Percentiles rank a stretch among this genome's conserved stretches.
Evolutionary conservation across 2,797 vertebrate species (phyloP).

Genomic region (Sparidentex hasta): DNA sequence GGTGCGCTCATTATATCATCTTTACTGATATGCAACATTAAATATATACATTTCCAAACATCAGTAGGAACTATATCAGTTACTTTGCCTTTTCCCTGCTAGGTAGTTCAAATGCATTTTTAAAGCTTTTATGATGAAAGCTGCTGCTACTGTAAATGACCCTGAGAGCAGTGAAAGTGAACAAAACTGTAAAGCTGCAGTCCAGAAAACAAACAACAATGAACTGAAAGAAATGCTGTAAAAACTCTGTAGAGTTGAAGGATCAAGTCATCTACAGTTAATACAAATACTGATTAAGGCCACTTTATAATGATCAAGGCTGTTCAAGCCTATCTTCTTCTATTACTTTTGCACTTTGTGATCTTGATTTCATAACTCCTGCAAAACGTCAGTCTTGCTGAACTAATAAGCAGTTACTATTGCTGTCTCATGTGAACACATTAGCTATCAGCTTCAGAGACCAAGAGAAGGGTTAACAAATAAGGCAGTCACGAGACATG

Average conservation of each 20-base stretch:
- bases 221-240: not conserved
- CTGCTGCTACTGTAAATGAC: not conserved
- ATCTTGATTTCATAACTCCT: not conserved
- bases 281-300: not conserved
- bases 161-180: not conserved
- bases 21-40: too few relatives aligned
- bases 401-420: not conserved
- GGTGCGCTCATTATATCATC: too few relatives aligned
- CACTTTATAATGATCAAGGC: not conserved
- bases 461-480: constrained; percentile 26
- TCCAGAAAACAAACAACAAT: not conserved
- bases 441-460: not conserved
- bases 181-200: not conserved
- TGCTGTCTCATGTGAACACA: not conserved
- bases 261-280: not conserved
- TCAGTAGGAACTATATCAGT: not conserved
- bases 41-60: too few relatives aligned
- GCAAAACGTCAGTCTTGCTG: not conserved
- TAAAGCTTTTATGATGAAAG: not conserved
- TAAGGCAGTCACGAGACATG: constrained; percentile 28
- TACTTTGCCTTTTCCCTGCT: not conserved
- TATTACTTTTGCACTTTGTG: not conserved
- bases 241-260: not conserved
- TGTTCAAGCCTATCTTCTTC: not conserved
- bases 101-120: not conserved